Conservation (phyloP, 2,113 vertebrate species). For the Prinia subflava region DNA sequence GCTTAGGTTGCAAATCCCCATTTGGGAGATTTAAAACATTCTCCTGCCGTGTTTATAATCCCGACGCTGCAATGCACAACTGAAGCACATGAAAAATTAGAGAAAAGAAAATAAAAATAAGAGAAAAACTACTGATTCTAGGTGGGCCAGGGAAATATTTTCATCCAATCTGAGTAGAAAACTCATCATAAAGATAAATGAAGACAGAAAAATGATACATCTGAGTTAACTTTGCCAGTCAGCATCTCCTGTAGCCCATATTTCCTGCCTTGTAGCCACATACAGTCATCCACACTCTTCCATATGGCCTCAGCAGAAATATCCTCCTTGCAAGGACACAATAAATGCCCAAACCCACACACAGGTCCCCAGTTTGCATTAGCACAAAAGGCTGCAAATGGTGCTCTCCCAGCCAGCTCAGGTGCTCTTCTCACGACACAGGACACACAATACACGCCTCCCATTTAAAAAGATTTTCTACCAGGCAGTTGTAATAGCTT, state of each 20-base stretch:
- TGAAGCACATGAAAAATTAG: neutral
- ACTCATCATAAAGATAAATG: neutral
- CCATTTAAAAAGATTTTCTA: neutral
- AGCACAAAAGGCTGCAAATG: neutral
- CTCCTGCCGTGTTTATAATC: neutral
- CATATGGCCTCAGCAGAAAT: neutral
- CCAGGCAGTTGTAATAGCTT: neutral
- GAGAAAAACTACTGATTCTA: neutral
- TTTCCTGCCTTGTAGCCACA: neutral
- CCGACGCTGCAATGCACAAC: rapidly evolving
- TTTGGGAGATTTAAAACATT: slow-evolving; percentile 44
- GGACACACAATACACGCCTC: rapidly evolving
- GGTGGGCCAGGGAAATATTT: neutral
- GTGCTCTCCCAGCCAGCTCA: neutral
- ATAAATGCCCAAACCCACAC: neutral
- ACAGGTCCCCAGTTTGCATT: neutral
- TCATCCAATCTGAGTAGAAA: neutral
- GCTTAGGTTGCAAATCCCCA: neutral
- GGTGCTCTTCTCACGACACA: neutral
- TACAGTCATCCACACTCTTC: neutral
- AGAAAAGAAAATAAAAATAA: neutral
- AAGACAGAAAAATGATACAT: neutral
- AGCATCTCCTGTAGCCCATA: neutral
- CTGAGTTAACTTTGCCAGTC: neutral
- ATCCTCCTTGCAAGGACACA: neutral